Conservation (phyloP, 2,888 invertebrate species). For the Limnephilus auricula region DNA sequence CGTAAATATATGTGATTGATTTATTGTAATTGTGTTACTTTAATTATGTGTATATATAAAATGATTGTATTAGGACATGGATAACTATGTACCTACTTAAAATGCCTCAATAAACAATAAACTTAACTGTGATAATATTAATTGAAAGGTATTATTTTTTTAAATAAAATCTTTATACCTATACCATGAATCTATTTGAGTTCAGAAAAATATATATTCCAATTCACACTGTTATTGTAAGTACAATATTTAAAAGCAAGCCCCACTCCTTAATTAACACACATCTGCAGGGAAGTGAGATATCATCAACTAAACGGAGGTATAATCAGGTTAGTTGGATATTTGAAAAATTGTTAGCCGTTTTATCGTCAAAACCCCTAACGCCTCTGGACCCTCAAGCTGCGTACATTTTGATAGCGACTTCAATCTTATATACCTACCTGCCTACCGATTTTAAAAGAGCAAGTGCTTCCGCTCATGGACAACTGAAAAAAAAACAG, state of each 20-base stretch:
- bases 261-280: constrained; percentile 49
- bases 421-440: neutral
- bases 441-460: neutral
- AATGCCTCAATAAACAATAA: too few species aligned
- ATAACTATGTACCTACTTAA: too few species aligned
- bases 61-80: too few species aligned
- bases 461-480: too few species aligned
- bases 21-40: too few species aligned
- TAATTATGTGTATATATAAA: too few species aligned
- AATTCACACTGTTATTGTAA: neutral
- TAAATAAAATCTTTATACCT: too few species aligned
- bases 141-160: too few species aligned
- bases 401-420: neutral
- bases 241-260: neutral
- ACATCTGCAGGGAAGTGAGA: constrained; percentile 58
- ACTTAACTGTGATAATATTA: too few species aligned
- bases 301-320: constrained; percentile 39
- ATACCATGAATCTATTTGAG: too few species aligned
- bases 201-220: neutral
- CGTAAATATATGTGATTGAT: too few species aligned
- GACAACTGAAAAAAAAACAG: too few species aligned
- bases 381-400: neutral
- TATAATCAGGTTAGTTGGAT: neutral
- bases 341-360: neutral
- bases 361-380: neutral